Conservation (phyloP, 64 coral and sea anemone species). For the Anthopleura sola region DNA sequence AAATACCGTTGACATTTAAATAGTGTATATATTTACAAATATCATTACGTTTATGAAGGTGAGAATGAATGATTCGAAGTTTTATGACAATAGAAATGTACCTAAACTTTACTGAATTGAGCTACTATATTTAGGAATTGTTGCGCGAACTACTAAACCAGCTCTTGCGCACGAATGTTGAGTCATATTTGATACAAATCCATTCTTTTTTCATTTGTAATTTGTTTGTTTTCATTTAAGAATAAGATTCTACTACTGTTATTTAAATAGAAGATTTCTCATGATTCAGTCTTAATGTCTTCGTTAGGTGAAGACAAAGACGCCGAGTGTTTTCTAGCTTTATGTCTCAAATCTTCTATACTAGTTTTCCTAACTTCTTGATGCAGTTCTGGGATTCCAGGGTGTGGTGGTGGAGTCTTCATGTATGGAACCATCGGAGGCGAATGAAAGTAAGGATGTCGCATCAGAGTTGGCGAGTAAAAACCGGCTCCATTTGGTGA, state of each 20-base stretch:
- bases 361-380: constrained; percentile 66
- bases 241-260: not conserved
- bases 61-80: not conserved
- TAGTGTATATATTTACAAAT: not conserved
- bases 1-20: too few relatives aligned
- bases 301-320: not conserved
- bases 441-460: constrained; percentile 59
- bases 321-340: constrained; percentile 74
- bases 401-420: constrained; percentile 18
- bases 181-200: too few relatives aligned
- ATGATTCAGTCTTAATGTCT: not conserved
- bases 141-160: not conserved
- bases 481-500: constrained; percentile 13
- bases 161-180: too few relatives aligned
- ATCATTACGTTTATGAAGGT: not conserved
- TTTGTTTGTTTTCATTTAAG: not conserved
- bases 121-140: too few relatives aligned
- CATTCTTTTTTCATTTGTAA: not conserved
- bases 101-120: not conserved
- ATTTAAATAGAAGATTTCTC: not conserved
- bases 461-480: constrained; percentile 69
- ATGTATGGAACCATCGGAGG: constrained; percentile 68
- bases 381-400: not conserved
- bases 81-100: too few relatives aligned
- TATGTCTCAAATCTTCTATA: constrained; percentile 82